These are phyloP conservation scores for Ypsolopha scabrella DNA, from an alignment of 2,888 invertebrate genomes.

Conservation along the genomic window DNA sequence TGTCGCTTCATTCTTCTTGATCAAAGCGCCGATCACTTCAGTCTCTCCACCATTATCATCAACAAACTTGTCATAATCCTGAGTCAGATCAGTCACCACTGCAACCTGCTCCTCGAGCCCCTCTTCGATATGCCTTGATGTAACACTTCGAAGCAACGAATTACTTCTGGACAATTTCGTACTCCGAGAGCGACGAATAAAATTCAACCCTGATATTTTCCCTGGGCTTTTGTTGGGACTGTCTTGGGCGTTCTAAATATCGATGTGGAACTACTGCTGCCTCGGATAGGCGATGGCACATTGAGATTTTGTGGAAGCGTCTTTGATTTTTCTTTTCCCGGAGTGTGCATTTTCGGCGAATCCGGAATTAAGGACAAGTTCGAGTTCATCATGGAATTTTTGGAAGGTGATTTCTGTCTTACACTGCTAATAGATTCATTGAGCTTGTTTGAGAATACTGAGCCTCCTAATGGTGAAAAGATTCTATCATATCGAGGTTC, in stretches of 20 bases:
- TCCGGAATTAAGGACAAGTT: constrained; percentile 60
- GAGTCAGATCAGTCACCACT: constrained; percentile 48
- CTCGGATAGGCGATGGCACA: constrained; percentile 54
- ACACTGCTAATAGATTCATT: constrained; percentile 49
- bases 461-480: constrained; percentile 49
- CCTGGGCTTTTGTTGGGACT: constrained; percentile 67
- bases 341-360: constrained; percentile 53
- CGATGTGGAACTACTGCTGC: constrained; percentile 56
- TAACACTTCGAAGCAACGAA: constrained; percentile 71
- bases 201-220: constrained; percentile 64
- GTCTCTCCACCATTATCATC: constrained; percentile 49
- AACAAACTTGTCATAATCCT: constrained; percentile 52
- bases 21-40: constrained; percentile 56
- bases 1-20: constrained; percentile 56
- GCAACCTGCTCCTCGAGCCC: constrained; percentile 45
- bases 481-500: constrained; percentile 61
- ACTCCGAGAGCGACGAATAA: constrained; percentile 79
- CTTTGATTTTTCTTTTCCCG: constrained; percentile 69
- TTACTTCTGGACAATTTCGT: constrained; percentile 79
- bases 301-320: constrained; percentile 72
- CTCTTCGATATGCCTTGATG: constrained; percentile 59
- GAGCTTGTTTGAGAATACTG: constrained; percentile 48
- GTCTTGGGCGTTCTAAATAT: constrained; percentile 57
- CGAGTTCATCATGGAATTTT: constrained; percentile 49
- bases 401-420: constrained; percentile 32